A percentile compares a stretch with the other conserved stretches of the same genome.
Evolutionary conservation across 1,140 invertebrate genomes (phyloP).

Genomic region (Himalopsyche phryganea): DNA sequence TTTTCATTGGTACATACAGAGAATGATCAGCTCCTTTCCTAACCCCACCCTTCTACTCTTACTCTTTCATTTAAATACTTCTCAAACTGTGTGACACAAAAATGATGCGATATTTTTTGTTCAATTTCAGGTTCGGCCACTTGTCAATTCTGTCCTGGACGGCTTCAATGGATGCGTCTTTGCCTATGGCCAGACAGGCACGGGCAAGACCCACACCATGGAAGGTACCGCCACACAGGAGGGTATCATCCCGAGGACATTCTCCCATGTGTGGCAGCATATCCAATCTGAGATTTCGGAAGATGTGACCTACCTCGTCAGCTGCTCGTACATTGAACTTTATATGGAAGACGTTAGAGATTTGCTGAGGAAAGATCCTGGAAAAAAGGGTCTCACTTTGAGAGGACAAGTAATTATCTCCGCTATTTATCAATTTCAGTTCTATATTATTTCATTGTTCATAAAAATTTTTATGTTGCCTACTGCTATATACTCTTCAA

Average conservation of each 20-base stretch:
- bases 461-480: too few species aligned
- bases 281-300: slow-evolving; percentile 73
- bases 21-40: too few species aligned
- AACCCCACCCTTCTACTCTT: too few species aligned
- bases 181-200: slow-evolving; percentile 94
- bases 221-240: slow-evolving; percentile 74
- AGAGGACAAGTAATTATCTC: slow-evolving; percentile 44
- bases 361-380: slow-evolving; percentile 79
- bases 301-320: slow-evolving; percentile 87
- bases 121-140: slow-evolving; percentile 65
- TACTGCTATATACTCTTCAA: too few species aligned
- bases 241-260: slow-evolving; percentile 91
- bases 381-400: slow-evolving; percentile 49
- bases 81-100: too few species aligned
- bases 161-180: slow-evolving; percentile 97
- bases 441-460: too few species aligned
- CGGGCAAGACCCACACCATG: slow-evolving; percentile 94
- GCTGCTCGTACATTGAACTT: slow-evolving; percentile 91
- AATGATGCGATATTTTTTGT: too few species aligned
- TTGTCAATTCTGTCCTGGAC: slow-evolving; percentile 93
- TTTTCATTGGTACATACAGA: too few species aligned
- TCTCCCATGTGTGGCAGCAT: slow-evolving; percentile 93
- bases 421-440: background rate
- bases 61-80: background rate
- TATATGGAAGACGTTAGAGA: slow-evolving; percentile 94